Evolutionary conservation across 2,113 vertebrate genomes (phyloP).

Genomic region (Coracopsis vasa): DNA sequence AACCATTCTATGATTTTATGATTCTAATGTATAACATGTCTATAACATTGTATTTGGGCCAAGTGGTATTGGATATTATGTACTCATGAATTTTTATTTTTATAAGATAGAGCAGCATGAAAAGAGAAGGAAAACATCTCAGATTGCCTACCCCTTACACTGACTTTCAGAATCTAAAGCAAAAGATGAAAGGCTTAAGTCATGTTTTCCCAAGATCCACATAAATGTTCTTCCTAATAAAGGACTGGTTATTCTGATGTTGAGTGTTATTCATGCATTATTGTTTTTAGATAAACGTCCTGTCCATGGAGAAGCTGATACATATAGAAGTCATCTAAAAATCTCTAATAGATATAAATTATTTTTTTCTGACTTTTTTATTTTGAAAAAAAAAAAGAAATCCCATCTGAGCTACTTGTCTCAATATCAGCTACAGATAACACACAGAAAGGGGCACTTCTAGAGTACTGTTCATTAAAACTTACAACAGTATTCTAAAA

Average conservation of each 20-base stretch:
- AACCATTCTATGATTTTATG: background rate
- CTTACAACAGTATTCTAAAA: background rate
- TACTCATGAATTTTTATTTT: background rate
- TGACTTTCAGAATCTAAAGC: background rate
- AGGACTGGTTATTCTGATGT: background rate
- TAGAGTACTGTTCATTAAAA: background rate
- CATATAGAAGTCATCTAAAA: background rate
- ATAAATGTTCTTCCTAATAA: background rate
- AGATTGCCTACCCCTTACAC: background rate
- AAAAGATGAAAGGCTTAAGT: background rate
- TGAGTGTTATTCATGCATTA: background rate
- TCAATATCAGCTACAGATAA: background rate
- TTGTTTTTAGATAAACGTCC: background rate
- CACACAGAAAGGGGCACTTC: background rate
- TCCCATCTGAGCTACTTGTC: background rate
- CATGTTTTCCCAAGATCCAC: background rate
- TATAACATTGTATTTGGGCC: background rate
- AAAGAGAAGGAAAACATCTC: background rate
- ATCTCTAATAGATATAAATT: background rate
- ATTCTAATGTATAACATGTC: background rate
- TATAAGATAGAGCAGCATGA: background rate
- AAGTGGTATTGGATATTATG: background rate
- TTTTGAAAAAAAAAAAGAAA: background rate
- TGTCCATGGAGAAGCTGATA: background rate
- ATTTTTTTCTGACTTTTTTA: background rate